These are phyloP conservation scores for Ectropis crepuscularia DNA, from an alignment of 2,888 invertebrate genomes.

Conservation along the genomic window DNA sequence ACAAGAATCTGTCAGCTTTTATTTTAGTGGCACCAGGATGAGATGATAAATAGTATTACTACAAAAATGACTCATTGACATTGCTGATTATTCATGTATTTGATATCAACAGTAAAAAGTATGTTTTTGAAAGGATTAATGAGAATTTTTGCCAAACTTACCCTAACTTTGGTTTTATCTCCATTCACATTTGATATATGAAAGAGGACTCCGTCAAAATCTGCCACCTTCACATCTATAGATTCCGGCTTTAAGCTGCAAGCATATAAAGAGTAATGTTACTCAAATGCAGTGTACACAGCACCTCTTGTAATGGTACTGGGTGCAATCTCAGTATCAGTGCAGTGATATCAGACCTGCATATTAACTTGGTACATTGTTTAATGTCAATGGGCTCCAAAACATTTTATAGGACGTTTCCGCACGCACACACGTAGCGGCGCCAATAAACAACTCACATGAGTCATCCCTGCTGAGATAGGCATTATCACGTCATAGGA, in stretches of 20 bases:
- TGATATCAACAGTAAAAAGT: neutral
- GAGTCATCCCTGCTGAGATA: conserved; percentile 78
- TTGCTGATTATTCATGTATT: conserved; percentile 9
- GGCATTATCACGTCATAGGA: conserved; percentile 70
- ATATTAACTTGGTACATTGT: conserved; percentile 63
- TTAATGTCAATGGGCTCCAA: conserved; percentile 68
- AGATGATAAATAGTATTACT: conserved; percentile 1
- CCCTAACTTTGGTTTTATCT: conserved; percentile 98
- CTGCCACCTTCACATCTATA: conserved; percentile 96
- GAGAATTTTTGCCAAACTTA: conserved; percentile 78
- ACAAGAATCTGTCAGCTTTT: conserved; percentile 7
- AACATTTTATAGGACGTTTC: conserved; percentile 74
- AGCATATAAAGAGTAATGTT: conserved; percentile 47
- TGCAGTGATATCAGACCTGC: conserved; percentile 46
- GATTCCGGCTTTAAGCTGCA: conserved; percentile 97
- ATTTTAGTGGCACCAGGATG: conserved; percentile 4
- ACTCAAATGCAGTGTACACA: conserved; percentile 16
- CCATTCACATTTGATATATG: conserved; percentile 98
- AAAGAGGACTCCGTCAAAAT: conserved; percentile 99
- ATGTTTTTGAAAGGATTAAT: neutral
- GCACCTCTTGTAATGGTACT: neutral
- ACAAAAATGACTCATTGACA: conserved; percentile 16
- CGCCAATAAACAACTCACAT: conserved; percentile 70
- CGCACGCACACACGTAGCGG: conserved; percentile 66
- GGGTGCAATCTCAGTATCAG: conserved; percentile 21